Base-by-base conservation (phyloP, 2,797 vertebrate species). In the Pangasius mekongensis region DNA sequence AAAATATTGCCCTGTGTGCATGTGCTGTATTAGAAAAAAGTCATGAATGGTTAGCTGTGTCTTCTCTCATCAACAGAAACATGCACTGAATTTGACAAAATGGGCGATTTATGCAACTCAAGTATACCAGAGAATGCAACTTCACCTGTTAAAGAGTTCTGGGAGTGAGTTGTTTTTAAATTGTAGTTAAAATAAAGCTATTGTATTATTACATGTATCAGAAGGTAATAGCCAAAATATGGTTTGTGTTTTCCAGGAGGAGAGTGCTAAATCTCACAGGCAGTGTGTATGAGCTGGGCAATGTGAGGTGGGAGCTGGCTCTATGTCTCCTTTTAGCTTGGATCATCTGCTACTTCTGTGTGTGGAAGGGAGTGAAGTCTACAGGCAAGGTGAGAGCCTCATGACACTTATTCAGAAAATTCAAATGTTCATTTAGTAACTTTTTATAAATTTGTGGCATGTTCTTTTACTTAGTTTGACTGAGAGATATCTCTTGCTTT, bases 311-410 rank as follows among this genome's bases (percentile, higher is more conserved):
- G 98, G 98, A 99, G 91, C 91, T 99, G 93, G 97, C 94, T 22
- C 92, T 99, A 33, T 99, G 98, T 93, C 97, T 99, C 36, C 89
- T 99, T 83, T 92, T 99, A 22, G 97, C 98, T 0, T 99, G 98
- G 98, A 92, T 98, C 92, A 94, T 98, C 91, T 99, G 98, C 81
- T 99, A 99, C 93, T 99, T 99, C 91, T 99, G 98, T 93, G 97
- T 99, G 80, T 99, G 98, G 98, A 99, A 97, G 93, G 98, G 98
- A 66, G 97, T 99, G 64, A 98, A 98, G 93, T 99, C 98, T 47
- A 98, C 98, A 0, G 98, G 98, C 83, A 99, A 99, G 97, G 98
- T 98, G 89, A 83, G 94, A 84, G 33, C 33, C 8, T 81, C 36
- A 20, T 62, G n/a, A 24, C 1, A 66, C 43, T 9, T 30, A 30